phyloP scores from a whole-genome alignment of 2,888 invertebrate species.

The Ferdinandea cuprea region DNA sequence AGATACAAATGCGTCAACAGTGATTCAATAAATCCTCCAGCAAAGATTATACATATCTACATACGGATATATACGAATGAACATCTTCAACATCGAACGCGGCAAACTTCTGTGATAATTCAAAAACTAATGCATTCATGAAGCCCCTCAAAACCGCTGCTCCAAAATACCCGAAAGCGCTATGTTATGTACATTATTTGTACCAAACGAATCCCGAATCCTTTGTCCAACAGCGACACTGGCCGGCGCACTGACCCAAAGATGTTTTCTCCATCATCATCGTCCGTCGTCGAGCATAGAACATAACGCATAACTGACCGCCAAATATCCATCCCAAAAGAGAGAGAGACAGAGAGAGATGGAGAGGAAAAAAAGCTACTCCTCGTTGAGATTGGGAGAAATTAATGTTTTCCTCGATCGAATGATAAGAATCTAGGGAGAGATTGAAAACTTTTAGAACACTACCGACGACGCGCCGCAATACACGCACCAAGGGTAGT shows the following conservation, averaged over 20 bases:
- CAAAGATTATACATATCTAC: conserved; percentile 9
- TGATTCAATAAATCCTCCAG: conserved; percentile 62
- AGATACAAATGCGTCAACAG: conserved; percentile 65
- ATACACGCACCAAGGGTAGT: conserved; percentile 67
- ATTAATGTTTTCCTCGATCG: conserved; percentile 71
- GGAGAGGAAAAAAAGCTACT: conserved; percentile 63
- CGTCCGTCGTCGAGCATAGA: background rate
- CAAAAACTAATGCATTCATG: conserved; percentile 68
- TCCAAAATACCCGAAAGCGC: conserved; percentile 26
- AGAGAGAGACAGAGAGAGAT: conserved; percentile 32
- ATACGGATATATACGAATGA: background rate
- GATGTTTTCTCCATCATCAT: conserved; percentile 18
- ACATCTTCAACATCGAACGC: conserved; percentile 54
- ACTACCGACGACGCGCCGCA: conserved; percentile 55
- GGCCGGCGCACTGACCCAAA: background rate
- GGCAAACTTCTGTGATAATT: conserved; percentile 72
- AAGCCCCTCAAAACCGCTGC: conserved; percentile 34
- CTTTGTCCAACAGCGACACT: conserved; percentile 51
- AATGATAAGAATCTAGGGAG: conserved; percentile 73
- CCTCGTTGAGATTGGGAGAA: conserved; percentile 59
- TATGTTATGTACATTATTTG: conserved; percentile 69
- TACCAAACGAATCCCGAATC: conserved; percentile 52
- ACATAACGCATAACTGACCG: conserved; percentile 58
- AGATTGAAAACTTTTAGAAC: conserved; percentile 74
- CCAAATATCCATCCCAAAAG: conserved; percentile 58